Percentiles rank a stretch among this genome's conserved stretches.
phyloP scores from a whole-genome alignment of 1,140 invertebrate genomes.

The Hetaerina americana region DNA sequence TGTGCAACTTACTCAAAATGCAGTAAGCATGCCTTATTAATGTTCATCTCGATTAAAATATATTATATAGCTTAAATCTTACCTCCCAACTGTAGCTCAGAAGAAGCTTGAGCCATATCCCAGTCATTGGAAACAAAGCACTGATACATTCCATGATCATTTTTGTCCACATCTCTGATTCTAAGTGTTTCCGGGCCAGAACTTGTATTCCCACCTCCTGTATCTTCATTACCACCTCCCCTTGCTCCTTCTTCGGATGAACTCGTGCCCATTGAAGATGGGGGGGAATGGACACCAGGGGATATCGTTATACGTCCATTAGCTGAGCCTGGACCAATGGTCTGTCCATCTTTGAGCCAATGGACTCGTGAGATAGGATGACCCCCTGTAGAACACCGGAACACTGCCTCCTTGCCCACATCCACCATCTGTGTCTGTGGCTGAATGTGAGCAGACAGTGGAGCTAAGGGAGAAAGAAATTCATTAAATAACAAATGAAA shows the following conservation, averaged over 20 bases:
- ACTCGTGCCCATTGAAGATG: not conserved
- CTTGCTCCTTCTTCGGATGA: not conserved
- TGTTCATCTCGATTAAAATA: too few relatives aligned
- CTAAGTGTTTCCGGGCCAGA: conserved; percentile 29
- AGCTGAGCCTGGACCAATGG: conserved; percentile 41
- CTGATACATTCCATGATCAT: conserved; percentile 79
- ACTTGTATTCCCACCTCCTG: not conserved
- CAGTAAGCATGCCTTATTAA: too few relatives aligned
- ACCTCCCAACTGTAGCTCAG: conserved; percentile 75
- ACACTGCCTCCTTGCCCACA: conserved; percentile 62
- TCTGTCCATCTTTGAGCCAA: conserved; percentile 73
- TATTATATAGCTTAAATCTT: too few relatives aligned
- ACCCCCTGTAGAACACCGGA: conserved; percentile 75
- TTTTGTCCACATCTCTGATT: conserved; percentile 54
- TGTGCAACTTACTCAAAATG: too few relatives aligned
- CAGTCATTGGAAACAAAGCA: conserved; percentile 76
- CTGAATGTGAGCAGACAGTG: conserved; percentile 55
- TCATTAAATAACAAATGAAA: too few relatives aligned
- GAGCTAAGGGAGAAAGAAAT: conserved; percentile 37
- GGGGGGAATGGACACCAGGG: not conserved
- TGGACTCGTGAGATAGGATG: conserved; percentile 64
- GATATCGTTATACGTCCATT: not conserved
- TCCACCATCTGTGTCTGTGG: conserved; percentile 64
- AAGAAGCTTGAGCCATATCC: conserved; percentile 69
- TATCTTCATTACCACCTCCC: not conserved